Evolutionary conservation across 2,888 invertebrate genomes (phyloP), one percentile per base, ranked within the genome.

Genomic region (Alloplasta piceator): DNA sequence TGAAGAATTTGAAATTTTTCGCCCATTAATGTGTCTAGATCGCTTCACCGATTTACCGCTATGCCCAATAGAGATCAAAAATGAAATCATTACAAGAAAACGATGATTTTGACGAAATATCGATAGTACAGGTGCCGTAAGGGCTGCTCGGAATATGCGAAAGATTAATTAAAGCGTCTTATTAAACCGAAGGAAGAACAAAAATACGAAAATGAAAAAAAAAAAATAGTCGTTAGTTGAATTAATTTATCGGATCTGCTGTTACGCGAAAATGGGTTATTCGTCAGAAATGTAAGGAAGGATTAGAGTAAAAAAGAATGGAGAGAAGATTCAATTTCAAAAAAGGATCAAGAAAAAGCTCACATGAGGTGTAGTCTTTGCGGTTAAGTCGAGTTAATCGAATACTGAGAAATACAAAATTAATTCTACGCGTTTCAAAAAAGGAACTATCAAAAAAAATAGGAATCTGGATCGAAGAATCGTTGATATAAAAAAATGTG

Each of bases 71-170:
- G 9, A 26, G 48, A 5, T 39, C n/a, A 46, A 10, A 55, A 50
- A 76, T 41, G 14, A 56, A 61, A 58, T 16, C 46, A 74, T 16
- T 43, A 74, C 50, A 12, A 66, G 56, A 73, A 50, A 50, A 70
- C 71, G 61, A 74, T 67, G 60, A 63, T 50, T 55, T 48, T 73
- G 67, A 70, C 67, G 78, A 77, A 60, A 71, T 60, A 71, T 80
- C 76, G 77, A 81, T 79, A 70, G 77, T 79, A 76, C 79, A 74
- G 78, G 60, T 80, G 80, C 80, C 77, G 48, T 61, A 52, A 63
- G 77, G 61, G 70, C 77, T 64, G 73, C 68, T 81, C 70, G 70
- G 70, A 73, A 55, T 67, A 39, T 73, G 72, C 64, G 38, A 64
- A 64, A 50, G 52, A 78, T 58, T 66, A 38, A 73, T 68, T 64